phyloP scores from a whole-genome alignment of 2,113 vertebrate genomes.

The Oenanthe melanoleuca region DNA sequence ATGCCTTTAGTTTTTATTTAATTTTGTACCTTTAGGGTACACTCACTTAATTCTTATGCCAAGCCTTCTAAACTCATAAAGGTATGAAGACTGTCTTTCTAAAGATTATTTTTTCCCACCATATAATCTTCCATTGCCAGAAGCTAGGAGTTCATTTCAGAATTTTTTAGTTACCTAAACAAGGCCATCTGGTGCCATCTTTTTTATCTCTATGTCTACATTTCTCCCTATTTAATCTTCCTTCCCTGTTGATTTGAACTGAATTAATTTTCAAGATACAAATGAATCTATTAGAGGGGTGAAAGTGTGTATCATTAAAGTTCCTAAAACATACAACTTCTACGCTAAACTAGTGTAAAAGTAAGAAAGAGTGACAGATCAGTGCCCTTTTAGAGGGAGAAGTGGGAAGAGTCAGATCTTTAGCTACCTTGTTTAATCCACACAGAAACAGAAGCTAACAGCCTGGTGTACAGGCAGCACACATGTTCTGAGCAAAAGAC shows the following conservation, averaged over 20 bases:
- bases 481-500: rapidly evolving
- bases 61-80: background rate
- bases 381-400: background rate
- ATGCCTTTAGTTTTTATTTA: background rate
- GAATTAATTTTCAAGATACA: background rate
- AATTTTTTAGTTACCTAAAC: background rate
- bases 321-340: background rate
- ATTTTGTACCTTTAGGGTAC: background rate
- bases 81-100: background rate
- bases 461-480: rapidly evolving
- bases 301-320: background rate
- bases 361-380: background rate
- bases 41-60: background rate
- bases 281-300: background rate
- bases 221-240: background rate
- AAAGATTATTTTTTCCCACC: background rate
- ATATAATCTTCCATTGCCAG: background rate
- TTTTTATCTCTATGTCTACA: background rate
- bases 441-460: background rate
- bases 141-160: background rate
- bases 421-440: background rate
- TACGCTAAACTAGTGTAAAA: background rate
- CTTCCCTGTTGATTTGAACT: background rate
- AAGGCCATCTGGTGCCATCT: background rate
- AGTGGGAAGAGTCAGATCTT: background rate